Evolutionary conservation across 2,113 vertebrate genomes (phyloP).

Genomic region (Edolisoma coerulescens): DNA sequence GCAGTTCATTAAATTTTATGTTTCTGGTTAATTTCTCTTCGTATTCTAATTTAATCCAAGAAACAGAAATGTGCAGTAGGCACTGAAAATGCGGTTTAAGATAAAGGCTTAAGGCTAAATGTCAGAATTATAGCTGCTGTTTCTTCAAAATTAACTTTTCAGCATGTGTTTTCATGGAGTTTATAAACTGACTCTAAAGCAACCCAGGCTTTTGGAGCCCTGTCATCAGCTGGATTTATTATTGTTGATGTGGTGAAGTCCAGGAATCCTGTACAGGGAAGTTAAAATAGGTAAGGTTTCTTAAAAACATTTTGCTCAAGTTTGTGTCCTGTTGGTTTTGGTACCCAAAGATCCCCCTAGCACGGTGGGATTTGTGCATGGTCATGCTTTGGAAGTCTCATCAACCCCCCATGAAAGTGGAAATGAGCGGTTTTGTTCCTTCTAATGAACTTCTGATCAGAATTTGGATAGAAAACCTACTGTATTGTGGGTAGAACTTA

Average conservation of each 20-base stretch:
- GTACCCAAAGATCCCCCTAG: not conserved
- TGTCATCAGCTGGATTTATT: not conserved
- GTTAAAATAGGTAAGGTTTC: not conserved
- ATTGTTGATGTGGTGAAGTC: not conserved
- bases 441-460: not conserved
- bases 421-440: not conserved
- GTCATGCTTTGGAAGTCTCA: not conserved
- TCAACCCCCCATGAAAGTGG: not conserved
- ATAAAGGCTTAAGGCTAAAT: not conserved
- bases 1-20: constrained; percentile 5
- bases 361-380: not conserved
- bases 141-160: not conserved
- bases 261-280: not conserved
- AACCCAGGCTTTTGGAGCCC: not conserved
- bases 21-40: not conserved
- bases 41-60: not conserved
- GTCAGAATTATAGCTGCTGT: not conserved
- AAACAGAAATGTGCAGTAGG: not conserved
- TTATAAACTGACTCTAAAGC: not conserved
- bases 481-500: not conserved
- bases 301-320: not conserved
- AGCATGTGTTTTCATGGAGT: not conserved
- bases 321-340: not conserved
- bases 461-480: not conserved
- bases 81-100: not conserved